These are phyloP conservation scores for Drosophila saltans DNA, from an alignment of 1,140 invertebrate species.

Conservation along the genomic window DNA sequence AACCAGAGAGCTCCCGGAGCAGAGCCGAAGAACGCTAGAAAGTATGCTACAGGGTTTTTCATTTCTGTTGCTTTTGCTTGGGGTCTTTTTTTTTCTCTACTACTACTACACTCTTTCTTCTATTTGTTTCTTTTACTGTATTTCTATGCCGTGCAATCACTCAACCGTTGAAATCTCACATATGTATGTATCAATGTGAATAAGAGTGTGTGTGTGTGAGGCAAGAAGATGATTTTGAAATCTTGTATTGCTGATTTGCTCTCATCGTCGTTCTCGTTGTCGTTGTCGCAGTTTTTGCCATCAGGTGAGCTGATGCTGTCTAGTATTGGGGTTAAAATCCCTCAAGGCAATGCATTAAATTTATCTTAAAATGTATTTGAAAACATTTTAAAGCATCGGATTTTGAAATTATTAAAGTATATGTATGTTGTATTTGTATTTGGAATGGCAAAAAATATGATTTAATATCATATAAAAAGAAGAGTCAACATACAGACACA, in stretches of 20 bases:
- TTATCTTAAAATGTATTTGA: slow-evolving; percentile 40
- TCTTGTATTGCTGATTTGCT: slow-evolving; percentile 80
- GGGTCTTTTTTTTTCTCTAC: slow-evolving; percentile 26
- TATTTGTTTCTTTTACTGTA: slow-evolving; percentile 46
- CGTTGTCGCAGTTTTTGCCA: slow-evolving; percentile 73
- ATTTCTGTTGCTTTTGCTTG: slow-evolving; percentile 64
- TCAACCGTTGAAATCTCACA: slow-evolving; percentile 74
- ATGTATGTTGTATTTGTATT: background rate
- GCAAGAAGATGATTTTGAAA: slow-evolving; percentile 72
- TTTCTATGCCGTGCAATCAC: slow-evolving; percentile 76
- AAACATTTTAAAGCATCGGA: slow-evolving; percentile 4
- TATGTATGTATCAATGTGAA: slow-evolving; percentile 36
- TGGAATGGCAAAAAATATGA: background rate
- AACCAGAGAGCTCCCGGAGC: slow-evolving; percentile 3
- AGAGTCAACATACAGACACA: background rate
- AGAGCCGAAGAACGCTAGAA: slow-evolving; percentile 32
- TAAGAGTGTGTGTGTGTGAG: slow-evolving; percentile 19
- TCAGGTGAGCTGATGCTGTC: slow-evolving; percentile 52
- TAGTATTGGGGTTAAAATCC: slow-evolving; percentile 64
- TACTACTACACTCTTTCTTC: slow-evolving; percentile 6
- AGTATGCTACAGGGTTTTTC: slow-evolving; percentile 72
- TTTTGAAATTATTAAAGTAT: slow-evolving; percentile 1
- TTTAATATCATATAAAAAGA: background rate
- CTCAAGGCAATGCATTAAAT: slow-evolving; percentile 65
- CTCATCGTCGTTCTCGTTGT: slow-evolving; percentile 34